Conservation (phyloP, 2,113 vertebrate genomes). For the Theristicus caerulescens region DNA sequence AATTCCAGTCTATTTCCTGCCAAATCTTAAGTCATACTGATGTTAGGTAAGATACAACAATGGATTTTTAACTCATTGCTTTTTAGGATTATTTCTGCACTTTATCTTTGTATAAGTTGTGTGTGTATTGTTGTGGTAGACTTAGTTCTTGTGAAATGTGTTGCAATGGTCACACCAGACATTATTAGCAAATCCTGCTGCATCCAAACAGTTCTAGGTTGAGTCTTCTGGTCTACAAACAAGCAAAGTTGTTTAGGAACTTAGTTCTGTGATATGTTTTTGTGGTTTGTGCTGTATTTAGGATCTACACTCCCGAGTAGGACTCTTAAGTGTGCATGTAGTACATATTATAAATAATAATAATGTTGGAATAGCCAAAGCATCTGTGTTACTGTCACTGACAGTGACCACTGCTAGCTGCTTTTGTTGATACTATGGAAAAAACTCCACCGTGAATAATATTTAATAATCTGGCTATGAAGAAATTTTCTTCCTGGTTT, state of each 20-base stretch:
- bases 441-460: not conserved
- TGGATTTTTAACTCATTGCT: not conserved
- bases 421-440: not conserved
- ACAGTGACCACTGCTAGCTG: not conserved
- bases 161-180: not conserved
- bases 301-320: accelerated
- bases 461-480: not conserved
- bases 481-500: not conserved
- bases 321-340: not conserved
- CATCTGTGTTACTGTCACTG: not conserved
- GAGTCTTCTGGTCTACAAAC: not conserved
- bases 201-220: not conserved
- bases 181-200: not conserved
- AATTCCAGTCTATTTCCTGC: constrained; percentile 11
- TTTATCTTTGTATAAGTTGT: not conserved
- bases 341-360: not conserved
- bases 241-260: not conserved
- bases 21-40: not conserved
- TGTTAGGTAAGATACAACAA: not conserved
- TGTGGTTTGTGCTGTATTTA: not conserved
- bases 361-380: not conserved
- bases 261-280: not conserved
- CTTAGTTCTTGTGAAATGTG: not conserved
- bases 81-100: not conserved
- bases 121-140: not conserved